A percentile compares a stretch with the other conserved stretches of the same genome.
phyloP scores from a whole-genome alignment of 2,797 vertebrate genomes.

The Lagocephalus sceleratus region DNA sequence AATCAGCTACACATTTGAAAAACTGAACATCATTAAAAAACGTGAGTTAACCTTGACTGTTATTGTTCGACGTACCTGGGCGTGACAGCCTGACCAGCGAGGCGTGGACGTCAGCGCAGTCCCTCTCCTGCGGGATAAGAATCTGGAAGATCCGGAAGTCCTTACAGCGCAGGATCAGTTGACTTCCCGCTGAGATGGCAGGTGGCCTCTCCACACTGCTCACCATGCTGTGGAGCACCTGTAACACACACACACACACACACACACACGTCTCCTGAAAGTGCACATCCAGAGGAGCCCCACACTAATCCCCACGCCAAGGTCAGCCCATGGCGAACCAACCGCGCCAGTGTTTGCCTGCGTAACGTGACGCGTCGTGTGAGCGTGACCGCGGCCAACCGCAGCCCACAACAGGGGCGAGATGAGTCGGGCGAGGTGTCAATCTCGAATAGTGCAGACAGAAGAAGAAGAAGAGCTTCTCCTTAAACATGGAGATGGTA shows the following conservation, averaged over 20 bases:
- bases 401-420: too few species aligned
- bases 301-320: too few species aligned
- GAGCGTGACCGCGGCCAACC: too few species aligned
- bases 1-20: neutral
- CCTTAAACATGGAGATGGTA: neutral
- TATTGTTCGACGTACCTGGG: slow-evolving; percentile 69
- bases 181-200: slow-evolving; percentile 81
- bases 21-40: neutral
- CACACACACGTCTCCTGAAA: neutral
- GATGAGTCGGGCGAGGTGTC: too few species aligned
- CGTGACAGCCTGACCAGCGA: slow-evolving; percentile 85
- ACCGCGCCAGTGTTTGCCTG: too few species aligned
- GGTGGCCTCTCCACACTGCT: slow-evolving; percentile 85
- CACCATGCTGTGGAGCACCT: slow-evolving; percentile 94
- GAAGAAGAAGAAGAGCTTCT: neutral
- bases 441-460: neutral
- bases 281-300: neutral
- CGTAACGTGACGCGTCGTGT: too few species aligned
- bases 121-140: slow-evolving; percentile 85
- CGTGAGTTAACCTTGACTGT: too few species aligned
- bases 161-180: slow-evolving; percentile 88
- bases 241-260: slow-evolving; percentile 34
- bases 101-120: slow-evolving; percentile 84
- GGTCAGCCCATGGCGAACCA: too few species aligned
- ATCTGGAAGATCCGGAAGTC: slow-evolving; percentile 89